A percentile compares a stretch with the other conserved stretches of the same genome.
Conservation (phyloP, 1,140 invertebrate genomes). For the Brachionus sp. region DNA sequence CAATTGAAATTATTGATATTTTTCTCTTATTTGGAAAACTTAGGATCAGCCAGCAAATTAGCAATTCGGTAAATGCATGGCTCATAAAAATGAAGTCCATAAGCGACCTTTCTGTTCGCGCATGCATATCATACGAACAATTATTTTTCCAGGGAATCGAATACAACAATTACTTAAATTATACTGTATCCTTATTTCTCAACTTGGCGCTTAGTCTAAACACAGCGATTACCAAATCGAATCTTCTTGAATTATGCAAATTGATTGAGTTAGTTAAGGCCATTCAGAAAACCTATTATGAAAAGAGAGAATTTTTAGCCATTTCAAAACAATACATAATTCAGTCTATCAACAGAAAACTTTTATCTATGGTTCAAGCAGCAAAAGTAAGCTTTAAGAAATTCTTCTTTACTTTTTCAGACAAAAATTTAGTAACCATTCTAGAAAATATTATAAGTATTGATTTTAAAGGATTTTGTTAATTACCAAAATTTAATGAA, state of each 20-base stretch:
- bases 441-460: too few relatives aligned
- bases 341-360: slow-evolving; percentile 69
- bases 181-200: slow-evolving; percentile 67
- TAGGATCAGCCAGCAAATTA: background rate
- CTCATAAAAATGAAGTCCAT: slow-evolving; percentile 20
- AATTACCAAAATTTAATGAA: too few relatives aligned
- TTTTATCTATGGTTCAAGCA: slow-evolving; percentile 63
- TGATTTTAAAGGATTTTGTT: too few relatives aligned
- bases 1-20: background rate
- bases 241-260: slow-evolving; percentile 72
- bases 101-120: background rate
- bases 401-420: too few relatives aligned
- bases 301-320: slow-evolving; percentile 64
- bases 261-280: slow-evolving; percentile 74
- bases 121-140: background rate
- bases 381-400: slow-evolving; percentile 61
- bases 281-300: slow-evolving; percentile 67
- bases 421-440: too few relatives aligned
- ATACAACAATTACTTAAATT: slow-evolving; percentile 59
- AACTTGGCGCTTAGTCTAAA: slow-evolving; percentile 74
- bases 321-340: slow-evolving; percentile 67
- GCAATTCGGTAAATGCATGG: background rate
- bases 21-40: background rate
- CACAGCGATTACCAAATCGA: slow-evolving; percentile 73
- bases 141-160: slow-evolving; percentile 61